These are phyloP conservation scores for Montipora efflorescens DNA, from an alignment of 64 coral and sea anemone genomes.

Conservation along the genomic window DNA sequence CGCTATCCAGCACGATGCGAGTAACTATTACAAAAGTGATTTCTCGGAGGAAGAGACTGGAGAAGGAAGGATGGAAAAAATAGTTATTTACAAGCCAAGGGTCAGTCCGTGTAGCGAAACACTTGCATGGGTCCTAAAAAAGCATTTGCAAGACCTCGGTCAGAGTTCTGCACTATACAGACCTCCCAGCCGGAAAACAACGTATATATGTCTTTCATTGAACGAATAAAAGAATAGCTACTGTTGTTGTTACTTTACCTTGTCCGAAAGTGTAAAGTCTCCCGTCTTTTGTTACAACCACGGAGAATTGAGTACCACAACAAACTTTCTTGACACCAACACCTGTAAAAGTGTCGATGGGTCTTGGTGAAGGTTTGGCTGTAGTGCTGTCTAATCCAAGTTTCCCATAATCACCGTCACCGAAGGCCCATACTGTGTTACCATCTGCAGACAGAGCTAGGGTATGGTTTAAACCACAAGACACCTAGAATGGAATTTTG, in stretches of 20 bases:
- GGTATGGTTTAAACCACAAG: conserved; percentile 90
- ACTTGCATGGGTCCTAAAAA: too few species aligned
- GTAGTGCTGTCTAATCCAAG: conserved; percentile 85
- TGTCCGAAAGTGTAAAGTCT: conserved; percentile 88
- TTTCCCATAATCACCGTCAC: conserved; percentile 94
- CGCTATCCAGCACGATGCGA: too few species aligned
- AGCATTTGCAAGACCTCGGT: too few species aligned
- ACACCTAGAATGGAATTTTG: conserved; percentile 45
- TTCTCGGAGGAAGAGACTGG: too few species aligned
- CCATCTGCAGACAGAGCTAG: conserved; percentile 80
- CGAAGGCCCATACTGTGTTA: conserved; percentile 85
- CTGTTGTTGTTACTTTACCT: conserved; percentile 11
- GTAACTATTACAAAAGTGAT: too few species aligned
- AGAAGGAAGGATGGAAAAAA: too few species aligned
- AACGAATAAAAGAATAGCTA: neutral
- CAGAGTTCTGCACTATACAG: too few species aligned
- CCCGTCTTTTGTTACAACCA: conserved; percentile 82
- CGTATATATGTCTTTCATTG: too few species aligned
- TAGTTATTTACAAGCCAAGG: too few species aligned
- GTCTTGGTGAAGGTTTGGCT: conserved; percentile 78
- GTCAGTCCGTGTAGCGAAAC: too few species aligned
- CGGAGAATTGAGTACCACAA: conserved; percentile 94
- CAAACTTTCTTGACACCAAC: conserved; percentile 78
- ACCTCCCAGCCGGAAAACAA: too few species aligned
- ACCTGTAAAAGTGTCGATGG: conserved; percentile 68